Evolutionary conservation across 2,113 vertebrate genomes (phyloP), one percentile per base, ranked within the genome.

Genomic region (Anguilla japonica): DNA sequence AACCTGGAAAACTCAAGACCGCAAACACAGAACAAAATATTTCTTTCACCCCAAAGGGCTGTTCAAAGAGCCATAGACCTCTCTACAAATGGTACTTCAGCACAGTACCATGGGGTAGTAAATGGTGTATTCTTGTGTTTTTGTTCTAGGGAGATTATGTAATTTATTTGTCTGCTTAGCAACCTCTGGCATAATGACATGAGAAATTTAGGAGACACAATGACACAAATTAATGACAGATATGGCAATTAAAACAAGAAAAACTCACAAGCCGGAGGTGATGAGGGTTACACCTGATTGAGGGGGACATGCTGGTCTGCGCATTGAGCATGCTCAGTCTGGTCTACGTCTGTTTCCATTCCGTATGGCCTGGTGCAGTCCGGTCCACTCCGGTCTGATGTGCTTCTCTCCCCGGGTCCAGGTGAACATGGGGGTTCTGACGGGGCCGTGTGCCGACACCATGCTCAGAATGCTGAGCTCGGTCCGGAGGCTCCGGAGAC

Each of bases 381-480:
- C 20, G 41, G n/a, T 71, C 46, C 2, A 15, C 8, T 56, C 29
- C 41, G 79, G 18, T 50, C 39, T 26, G 40, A 39, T 41, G 46
- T 53, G 43, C 8, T 79, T 40, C 8, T 87, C 43, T 83, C 16
- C 20, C 0, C 79, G 16, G 39, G 83, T 29, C 53, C 78, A 96
- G 94, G 89, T 91, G 88, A 93, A 90, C 75, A 41, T 91, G 1
- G 95, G 93, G 4, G 18, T 88, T 0, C 88, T 92, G 85, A 90
- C 89, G 0, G 20, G n/a, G 0, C 86, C 87, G 0, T 94, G 96
- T 60, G 88, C 90, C 26, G 90, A 92, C 0, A 81, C 93, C 18
- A 87, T 94, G 90, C 89, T 97, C 79, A 93, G 92, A 60, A 89
- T 96, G 53, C 94, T 95, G 85, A 91, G 93, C 81, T 80, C 92